Evolutionary conservation across 2,113 vertebrate genomes (phyloP).

Genomic region (Diphyllodes magnificus): DNA sequence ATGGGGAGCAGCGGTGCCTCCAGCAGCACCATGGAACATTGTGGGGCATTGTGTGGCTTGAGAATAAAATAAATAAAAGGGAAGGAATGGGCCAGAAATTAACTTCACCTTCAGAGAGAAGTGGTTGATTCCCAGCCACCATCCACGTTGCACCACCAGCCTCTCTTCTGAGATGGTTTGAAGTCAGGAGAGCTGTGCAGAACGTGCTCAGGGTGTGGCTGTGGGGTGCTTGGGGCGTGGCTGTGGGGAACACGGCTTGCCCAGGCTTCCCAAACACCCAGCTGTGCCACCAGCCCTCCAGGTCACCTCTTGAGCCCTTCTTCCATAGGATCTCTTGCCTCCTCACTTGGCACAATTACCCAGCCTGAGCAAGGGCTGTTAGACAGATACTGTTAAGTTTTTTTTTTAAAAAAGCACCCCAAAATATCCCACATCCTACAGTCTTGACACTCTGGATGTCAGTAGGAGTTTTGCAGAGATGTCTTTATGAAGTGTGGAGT

Average conservation of each 20-base stretch:
- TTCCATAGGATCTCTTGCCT: not conserved
- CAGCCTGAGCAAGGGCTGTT: not conserved
- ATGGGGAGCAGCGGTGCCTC: not conserved
- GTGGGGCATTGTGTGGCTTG: accelerated
- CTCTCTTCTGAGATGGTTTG: not conserved
- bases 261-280: not conserved
- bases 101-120: not conserved
- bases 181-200: not conserved
- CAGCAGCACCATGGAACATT: accelerated
- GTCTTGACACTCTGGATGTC: not conserved
- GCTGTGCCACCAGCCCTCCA: not conserved
- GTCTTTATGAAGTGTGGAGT: not conserved
- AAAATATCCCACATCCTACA: not conserved
- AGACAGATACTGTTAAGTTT: not conserved
- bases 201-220: not conserved
- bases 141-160: not conserved
- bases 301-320: not conserved
- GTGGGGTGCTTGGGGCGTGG: not conserved
- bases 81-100: not conserved
- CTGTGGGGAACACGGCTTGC: accelerated
- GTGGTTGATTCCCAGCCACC: not conserved
- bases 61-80: too few species aligned
- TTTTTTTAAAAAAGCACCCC: not conserved
- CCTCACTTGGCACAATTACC: not conserved
- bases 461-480: not conserved